These are phyloP conservation scores for Habropoda laboriosa DNA, from an alignment of 1,140 invertebrate species.

Conservation along the genomic window DNA sequence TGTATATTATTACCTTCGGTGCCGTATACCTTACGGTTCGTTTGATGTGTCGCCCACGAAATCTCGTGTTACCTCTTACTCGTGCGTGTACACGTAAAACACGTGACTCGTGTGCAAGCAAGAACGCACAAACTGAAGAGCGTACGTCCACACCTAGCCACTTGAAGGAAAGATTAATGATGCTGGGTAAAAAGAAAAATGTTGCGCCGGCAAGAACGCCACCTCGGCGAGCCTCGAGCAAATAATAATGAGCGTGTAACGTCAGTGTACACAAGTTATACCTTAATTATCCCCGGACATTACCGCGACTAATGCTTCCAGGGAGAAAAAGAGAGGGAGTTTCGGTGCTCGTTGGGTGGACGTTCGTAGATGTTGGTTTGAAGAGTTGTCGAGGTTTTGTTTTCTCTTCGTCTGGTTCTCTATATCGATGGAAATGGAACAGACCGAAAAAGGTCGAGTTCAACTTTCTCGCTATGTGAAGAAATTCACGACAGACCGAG, in stretches of 20 bases:
- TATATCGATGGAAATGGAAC: too few species aligned
- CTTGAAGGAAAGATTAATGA: conserved; percentile 53
- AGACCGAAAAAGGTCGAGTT: too few species aligned
- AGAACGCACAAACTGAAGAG: conserved; percentile 27
- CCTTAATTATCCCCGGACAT: conserved; percentile 39
- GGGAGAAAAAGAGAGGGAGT: background rate
- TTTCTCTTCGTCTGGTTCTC: too few species aligned
- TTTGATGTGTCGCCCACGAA: too few species aligned
- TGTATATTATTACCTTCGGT: too few species aligned
- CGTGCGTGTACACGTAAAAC: background rate
- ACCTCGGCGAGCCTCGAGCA: conserved; percentile 4
- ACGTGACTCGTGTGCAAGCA: background rate
- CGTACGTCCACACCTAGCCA: conserved; percentile 32
- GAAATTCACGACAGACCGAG: too few species aligned
- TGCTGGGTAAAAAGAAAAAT: conserved; percentile 21
- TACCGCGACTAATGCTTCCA: background rate
- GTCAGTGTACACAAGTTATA: conserved; percentile 18
- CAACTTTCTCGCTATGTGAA: too few species aligned
- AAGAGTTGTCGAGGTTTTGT: too few species aligned
- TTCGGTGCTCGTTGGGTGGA: too few species aligned
- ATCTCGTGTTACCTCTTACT: background rate
- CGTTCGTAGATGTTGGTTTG: too few species aligned
- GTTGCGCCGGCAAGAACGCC: conserved; percentile 18
- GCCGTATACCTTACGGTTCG: background rate
- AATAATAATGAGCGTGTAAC: conserved; percentile 38